These are phyloP conservation scores for Sthenelais limicola DNA, from an alignment of 2,888 invertebrate species.

Conservation along the genomic window DNA sequence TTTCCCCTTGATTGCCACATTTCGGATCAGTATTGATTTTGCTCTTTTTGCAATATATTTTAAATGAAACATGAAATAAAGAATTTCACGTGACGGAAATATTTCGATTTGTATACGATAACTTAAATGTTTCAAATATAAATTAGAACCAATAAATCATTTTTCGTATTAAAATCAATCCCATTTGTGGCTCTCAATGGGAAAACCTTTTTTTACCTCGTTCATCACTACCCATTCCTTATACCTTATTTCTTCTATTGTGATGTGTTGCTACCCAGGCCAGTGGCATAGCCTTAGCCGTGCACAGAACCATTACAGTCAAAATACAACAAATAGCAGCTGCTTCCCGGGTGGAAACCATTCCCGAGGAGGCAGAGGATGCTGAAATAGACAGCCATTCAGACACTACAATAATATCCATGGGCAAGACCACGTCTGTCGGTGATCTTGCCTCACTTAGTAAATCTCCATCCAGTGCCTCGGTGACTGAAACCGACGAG, in stretches of 20 bases:
- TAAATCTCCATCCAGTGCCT: background rate
- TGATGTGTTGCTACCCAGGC: slow-evolving; percentile 77
- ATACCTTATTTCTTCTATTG: background rate
- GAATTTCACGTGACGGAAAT: too few species aligned
- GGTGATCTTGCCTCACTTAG: background rate
- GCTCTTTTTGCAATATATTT: too few species aligned
- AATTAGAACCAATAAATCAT: too few species aligned
- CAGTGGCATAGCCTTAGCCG: slow-evolving; percentile 82
- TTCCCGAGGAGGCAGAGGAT: slow-evolving; percentile 7
- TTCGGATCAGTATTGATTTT: too few species aligned
- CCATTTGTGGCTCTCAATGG: too few species aligned
- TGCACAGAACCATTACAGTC: slow-evolving; percentile 86
- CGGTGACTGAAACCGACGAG: background rate
- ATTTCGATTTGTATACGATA: too few species aligned
- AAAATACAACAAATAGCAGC: slow-evolving; percentile 68
- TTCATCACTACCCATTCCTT: too few species aligned
- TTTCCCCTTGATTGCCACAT: too few species aligned
- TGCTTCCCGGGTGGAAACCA: slow-evolving; percentile 19
- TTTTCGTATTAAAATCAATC: too few species aligned
- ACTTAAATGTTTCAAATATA: too few species aligned
- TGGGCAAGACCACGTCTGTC: background rate
- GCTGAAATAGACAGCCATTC: slow-evolving; percentile 9
- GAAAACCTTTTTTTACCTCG: too few species aligned
- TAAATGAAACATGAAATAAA: too few species aligned
- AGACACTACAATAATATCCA: slow-evolving; percentile 19